Evolutionary conservation across 2,113 vertebrate genomes (phyloP), one percentile per base, ranked within the genome.

Genomic region (Gracilinanus agilis): DNA sequence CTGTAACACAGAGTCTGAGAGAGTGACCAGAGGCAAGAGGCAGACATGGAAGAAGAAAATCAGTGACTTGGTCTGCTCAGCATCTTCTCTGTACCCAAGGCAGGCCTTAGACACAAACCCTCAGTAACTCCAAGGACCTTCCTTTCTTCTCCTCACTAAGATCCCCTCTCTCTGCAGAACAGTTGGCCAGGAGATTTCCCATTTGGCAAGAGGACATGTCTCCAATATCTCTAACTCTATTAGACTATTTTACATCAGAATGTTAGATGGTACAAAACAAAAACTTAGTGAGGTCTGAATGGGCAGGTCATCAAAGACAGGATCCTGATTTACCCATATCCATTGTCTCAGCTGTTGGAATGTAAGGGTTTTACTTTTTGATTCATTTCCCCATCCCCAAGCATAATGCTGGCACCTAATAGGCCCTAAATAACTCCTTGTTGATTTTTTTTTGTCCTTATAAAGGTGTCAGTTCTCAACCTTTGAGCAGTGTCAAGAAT

Each of bases 401-500:
- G 34, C 13, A 9, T 83, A 8, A 19, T 23, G 19, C n/a, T 40
- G 67, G 16, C 19, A 7, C 34, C n/a, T n/a, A 34, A 34, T 29
- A 67, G 29, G 4, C 61, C 29, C 29, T n/a, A 75, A 7, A 19
- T n/a, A 91, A 0, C 3, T 95, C 54, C 40, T 90, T 93, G 90
- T 44, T 56, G 40, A 19, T 90, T 83, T 23, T 44, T 98, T 83
- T 98, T 98, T 98, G 90, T 21, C 90, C 97, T 98, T 97, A 67
- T 55, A 25, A 97, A 99, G 99, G 99, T 99, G 99, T 98, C 99
- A 99, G 98, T 99, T 99, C 94, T 99, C 99, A 96, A 99, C 99
- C n/a, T 99, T 99, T 90, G 99, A 99, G 98, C 99, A 99, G 98
- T 99, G 99, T 97, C 99, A 99, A 98, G 99, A 99, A 88, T 99